Base-by-base conservation (phyloP, 64 coral and sea anemone genomes). In the Astreopora myriophthalma region DNA sequence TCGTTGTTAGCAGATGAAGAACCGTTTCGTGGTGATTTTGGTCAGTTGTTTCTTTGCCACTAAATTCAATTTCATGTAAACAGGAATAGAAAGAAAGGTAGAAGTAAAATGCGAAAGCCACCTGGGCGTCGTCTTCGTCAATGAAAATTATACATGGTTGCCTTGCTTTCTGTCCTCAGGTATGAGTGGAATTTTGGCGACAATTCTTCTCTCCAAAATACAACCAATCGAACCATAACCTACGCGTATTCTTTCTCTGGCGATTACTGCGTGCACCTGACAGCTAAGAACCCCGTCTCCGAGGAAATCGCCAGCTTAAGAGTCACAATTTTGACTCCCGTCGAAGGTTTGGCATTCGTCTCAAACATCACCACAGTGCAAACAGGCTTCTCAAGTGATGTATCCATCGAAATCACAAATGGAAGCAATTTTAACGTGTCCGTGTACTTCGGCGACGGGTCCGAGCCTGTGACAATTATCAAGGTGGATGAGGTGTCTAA, bases 391-490 rank as follows among this genome's bases (percentile, higher is more conserved):
- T 33, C 88, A 2, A 79, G 76, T n/a, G n/a, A 48, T 20, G 49
- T 91, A 55, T 63, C 64, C 64, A 57, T 80, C 17, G 88, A 81
- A 32, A 14, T 91, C 5, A 70, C 48, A 72, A 91, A 91, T n/a
- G 88, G 88, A 49, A 87, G 39, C 39, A 3, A 48, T 12, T 67
- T 87, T 6, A 87, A 87, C 19, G 29, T 87, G 11, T 52, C 85
- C 23, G 17, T 72, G 33, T 2, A 70, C 42, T 87, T 22, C 6
- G 85, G 85, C 6, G 85, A 87, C 24, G 39, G 67, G 5, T 73
- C 85, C 20, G 28, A 35, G 20, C 57, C 79, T 64, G 9, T 83
- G 34, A 36, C 31, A 55, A 83, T 83, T 23, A 31, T 57, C 1
- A 83, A 64, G 19, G 31, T 65, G 0, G 79, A 83, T 11, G 49